Evolutionary conservation across 2,797 vertebrate genomes (phyloP).

Genomic region (Amblyraja radiata): DNA sequence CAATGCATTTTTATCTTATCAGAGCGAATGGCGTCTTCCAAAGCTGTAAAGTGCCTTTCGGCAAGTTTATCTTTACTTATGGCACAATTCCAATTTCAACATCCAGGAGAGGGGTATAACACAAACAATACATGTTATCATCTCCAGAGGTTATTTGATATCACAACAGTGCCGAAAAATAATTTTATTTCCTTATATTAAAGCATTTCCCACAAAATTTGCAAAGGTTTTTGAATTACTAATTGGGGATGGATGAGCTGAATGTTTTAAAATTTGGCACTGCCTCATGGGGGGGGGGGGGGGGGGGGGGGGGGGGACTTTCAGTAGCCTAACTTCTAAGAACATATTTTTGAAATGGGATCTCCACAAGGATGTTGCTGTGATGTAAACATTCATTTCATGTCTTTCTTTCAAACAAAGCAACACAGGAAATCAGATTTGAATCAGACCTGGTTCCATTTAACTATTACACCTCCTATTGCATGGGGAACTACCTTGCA

Average conservation of each 20-base stretch:
- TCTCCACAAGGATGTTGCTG: neutral
- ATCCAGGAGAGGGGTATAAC: neutral
- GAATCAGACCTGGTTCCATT: neutral
- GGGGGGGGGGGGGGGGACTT: neutral
- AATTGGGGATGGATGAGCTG: neutral
- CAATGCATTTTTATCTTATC: neutral
- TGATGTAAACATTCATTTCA: neutral
- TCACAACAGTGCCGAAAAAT: neutral
- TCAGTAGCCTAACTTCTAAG: neutral
- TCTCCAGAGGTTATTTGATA: neutral
- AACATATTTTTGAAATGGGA: neutral
- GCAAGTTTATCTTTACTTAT: neutral
- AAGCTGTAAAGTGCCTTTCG: neutral
- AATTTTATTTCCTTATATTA: neutral
- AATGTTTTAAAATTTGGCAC: neutral
- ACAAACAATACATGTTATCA: neutral
- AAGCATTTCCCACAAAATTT: neutral
- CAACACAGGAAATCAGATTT: neutral
- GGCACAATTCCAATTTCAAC: conserved; percentile 7
- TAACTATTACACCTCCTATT: neutral
- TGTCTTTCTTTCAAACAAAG: neutral
- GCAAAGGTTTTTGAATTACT: neutral
- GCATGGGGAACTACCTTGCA: neutral
- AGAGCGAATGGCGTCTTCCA: too few relatives aligned
- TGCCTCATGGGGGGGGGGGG: neutral